A percentile compares a stretch with the other conserved stretches of the same genome.
These are phyloP conservation scores for Suricata suricatta DNA, from an alignment of 2,113 vertebrate genomes.

Conservation along the genomic window DNA sequence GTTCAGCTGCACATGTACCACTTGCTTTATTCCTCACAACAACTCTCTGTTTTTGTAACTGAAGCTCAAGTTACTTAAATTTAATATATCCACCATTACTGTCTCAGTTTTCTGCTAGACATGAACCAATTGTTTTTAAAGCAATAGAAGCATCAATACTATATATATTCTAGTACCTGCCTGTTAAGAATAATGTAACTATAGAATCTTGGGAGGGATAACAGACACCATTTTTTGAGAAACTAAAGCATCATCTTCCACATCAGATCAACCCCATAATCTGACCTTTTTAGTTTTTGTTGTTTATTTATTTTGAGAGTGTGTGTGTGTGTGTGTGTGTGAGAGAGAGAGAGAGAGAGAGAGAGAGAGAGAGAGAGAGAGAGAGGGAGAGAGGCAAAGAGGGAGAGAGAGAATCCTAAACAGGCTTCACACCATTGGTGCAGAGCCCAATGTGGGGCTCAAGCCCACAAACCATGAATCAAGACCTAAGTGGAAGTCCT, in stretches of 20 bases:
- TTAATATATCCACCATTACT: background rate
- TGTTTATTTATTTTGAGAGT: too few relatives aligned
- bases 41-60: conserved; percentile 38
- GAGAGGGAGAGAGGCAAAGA: too few relatives aligned
- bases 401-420: too few relatives aligned
- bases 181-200: conserved; percentile 57
- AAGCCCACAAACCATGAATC: too few relatives aligned
- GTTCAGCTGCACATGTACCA: background rate
- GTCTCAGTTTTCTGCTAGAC: conserved; percentile 56
- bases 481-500: too few relatives aligned
- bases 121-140: conserved; percentile 67
- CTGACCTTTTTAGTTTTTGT: background rate
- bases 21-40: conserved; percentile 59
- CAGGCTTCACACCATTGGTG: too few relatives aligned
- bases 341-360: too few relatives aligned
- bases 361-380: too few relatives aligned
- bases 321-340: too few relatives aligned
- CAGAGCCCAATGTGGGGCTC: too few relatives aligned
- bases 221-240: background rate
- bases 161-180: background rate
- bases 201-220: conserved; percentile 23
- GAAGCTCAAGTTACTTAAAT: conserved; percentile 59
- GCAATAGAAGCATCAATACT: background rate
- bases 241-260: background rate
- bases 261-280: background rate